Conservation (phyloP, 2,888 invertebrate genomes). For the Drosophila tanythrix region DNA sequence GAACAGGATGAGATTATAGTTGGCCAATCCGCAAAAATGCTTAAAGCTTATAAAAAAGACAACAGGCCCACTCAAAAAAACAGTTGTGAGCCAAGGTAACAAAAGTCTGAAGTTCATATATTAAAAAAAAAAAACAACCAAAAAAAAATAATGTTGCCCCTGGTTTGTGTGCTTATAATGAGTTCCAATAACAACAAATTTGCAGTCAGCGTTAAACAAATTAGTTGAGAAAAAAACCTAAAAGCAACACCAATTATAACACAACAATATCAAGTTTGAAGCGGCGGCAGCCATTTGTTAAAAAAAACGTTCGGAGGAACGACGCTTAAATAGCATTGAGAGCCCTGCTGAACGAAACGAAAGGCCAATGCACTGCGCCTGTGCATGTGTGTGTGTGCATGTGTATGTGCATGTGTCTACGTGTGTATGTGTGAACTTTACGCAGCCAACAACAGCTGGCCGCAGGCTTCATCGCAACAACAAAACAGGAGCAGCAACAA, state of each 20-base stretch:
- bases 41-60: constrained; percentile 36
- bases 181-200: constrained; percentile 67
- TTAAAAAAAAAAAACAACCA: constrained; percentile 23
- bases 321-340: constrained; percentile 77
- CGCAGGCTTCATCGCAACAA: constrained; percentile 42
- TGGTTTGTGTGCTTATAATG: constrained; percentile 35
- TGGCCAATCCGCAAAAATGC: constrained; percentile 28
- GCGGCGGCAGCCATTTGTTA: constrained; percentile 63
- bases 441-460: constrained; percentile 73
- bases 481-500: constrained; percentile 65
- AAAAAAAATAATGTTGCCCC: constrained; percentile 56
- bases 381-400: constrained; percentile 29
- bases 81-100: constrained; percentile 57
- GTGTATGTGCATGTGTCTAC: background rate
- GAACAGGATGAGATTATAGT: constrained; percentile 47
- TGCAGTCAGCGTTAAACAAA: constrained; percentile 70
- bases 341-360: constrained; percentile 63
- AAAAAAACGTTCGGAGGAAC: constrained; percentile 51
- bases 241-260: constrained; percentile 42
- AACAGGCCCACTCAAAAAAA: constrained; percentile 38
- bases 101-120: constrained; percentile 48
- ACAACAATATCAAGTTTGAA: constrained; percentile 73
- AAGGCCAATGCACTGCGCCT: constrained; percentile 74
- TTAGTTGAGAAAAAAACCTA: constrained; percentile 54
- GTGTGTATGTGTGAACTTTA: constrained; percentile 31